Base-by-base conservation (phyloP, 2,888 invertebrate genomes). In the Netelia virgata region DNA sequence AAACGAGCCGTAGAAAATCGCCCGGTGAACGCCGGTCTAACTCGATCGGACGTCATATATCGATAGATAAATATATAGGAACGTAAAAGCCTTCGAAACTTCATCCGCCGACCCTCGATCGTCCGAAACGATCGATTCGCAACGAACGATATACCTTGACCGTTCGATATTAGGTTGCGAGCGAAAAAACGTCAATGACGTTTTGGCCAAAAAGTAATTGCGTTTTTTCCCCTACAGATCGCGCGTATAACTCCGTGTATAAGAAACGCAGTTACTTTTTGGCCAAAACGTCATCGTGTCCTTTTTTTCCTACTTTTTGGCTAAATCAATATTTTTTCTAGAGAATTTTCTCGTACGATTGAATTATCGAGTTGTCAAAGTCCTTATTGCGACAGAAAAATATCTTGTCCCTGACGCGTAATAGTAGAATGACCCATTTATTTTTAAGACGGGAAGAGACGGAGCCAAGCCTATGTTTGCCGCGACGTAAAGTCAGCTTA, bases 361-460 rank as follows among this genome's bases (percentile, higher is more conserved):
- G 53, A 74, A 82, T 82, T 79, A 82, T 78, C 83, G 76, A 83
- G 28, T 3, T 88, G 88, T 89, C 88, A 89, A 88, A 82, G 88
- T 85, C 88, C 88, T 88, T 88, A 87, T 64, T 53, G 41, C 73
- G 73, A 66, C 82, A 66, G 68, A 41, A 28, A 79, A 53, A 28
- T 0, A 23, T 28, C 3, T 28, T 28, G 28, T 28, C 6, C 28
- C 28, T 28, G 28, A 3, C 5, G 6, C 28, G 28, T 28, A 28
- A 28, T 28, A 28, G 28, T 28, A 5, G 28, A 28, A 28, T 28
- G 28, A 28, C 28, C 28, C 6, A 28, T 28, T 3, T 28, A 28
- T 28, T 28, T 28, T 0, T 28, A 28, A 28, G 28, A 28, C 28
- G 5, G 3, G 28, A 28, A 28, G 28, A 28, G 28, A 5, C 28